Evolutionary conservation across 1,140 invertebrate genomes (phyloP).

Genomic region (Sogatella furcifera): DNA sequence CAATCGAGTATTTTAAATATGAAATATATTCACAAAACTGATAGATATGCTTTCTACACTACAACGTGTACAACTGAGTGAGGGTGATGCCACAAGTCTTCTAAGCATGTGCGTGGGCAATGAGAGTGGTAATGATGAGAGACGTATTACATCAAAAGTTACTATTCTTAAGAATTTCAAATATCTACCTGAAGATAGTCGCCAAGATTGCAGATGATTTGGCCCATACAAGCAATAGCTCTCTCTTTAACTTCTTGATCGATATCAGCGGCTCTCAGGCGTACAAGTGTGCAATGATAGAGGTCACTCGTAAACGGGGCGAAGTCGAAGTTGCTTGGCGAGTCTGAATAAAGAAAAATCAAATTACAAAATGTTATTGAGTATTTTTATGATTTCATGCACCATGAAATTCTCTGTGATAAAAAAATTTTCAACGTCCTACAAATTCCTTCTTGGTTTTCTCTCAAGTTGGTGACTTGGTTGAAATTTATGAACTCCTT

Average conservation of each 20-base stretch:
- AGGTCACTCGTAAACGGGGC: constrained; percentile 66
- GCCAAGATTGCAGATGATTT: constrained; percentile 85
- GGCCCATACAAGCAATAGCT: constrained; percentile 94
- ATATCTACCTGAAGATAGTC: constrained; percentile 51
- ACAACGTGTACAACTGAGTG: too few relatives aligned
- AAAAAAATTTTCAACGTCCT: background rate
- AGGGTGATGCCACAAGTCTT: too few relatives aligned
- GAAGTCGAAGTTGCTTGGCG: constrained; percentile 59
- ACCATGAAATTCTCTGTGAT: constrained; percentile 3
- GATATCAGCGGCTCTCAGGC: constrained; percentile 89
- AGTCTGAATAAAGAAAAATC: constrained; percentile 29
- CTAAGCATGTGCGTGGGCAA: too few relatives aligned
- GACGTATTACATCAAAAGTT: too few relatives aligned
- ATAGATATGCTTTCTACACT: too few relatives aligned
- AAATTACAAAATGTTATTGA: background rate
- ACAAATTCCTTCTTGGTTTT: too few relatives aligned
- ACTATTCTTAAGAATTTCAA: too few relatives aligned
- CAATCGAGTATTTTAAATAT: too few relatives aligned
- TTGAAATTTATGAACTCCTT: too few relatives aligned
- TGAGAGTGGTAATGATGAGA: too few relatives aligned
- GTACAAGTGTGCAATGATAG: constrained; percentile 72
- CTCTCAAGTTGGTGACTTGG: too few relatives aligned
- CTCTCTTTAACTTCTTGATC: constrained; percentile 98
- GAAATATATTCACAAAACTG: too few relatives aligned
- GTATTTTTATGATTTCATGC: background rate